phyloP scores from a whole-genome alignment of 2,888 invertebrate species.

The Tridacna gigas region DNA sequence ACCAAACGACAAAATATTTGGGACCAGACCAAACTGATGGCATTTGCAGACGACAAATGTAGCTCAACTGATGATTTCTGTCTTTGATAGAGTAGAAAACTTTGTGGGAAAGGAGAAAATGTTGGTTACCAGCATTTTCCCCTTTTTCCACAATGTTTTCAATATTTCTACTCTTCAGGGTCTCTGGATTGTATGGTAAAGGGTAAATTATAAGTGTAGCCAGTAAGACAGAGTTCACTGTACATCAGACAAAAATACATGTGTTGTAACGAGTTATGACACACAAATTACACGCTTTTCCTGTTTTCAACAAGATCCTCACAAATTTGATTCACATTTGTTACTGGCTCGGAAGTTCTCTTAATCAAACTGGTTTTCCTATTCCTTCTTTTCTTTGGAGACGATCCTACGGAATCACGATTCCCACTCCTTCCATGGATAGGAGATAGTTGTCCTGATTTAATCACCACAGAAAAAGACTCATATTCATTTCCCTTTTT shows the following conservation, averaged over 20 bases:
- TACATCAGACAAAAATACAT: too few relatives aligned
- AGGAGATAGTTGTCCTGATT: neutral
- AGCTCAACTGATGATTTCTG: neutral
- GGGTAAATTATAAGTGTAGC: neutral
- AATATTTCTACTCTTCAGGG: neutral
- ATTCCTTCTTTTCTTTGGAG: neutral
- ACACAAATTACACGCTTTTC: neutral
- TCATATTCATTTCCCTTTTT: slow-evolving; percentile 9
- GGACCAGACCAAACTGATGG: neutral
- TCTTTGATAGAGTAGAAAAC: too few relatives aligned
- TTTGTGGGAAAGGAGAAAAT: neutral
- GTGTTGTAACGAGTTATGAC: too few relatives aligned
- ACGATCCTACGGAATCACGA: neutral
- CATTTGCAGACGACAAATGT: neutral
- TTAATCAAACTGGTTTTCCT: slow-evolving; percentile 2
- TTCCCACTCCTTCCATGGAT: neutral
- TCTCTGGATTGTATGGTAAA: too few relatives aligned
- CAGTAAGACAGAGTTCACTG: neutral
- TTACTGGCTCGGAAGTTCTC: slow-evolving; percentile 13
- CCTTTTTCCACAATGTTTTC: neutral
- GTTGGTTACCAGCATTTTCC: neutral
- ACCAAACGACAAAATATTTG: too few relatives aligned
- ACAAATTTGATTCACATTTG: neutral
- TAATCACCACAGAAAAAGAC: neutral
- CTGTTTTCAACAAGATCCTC: slow-evolving; percentile 21